These are phyloP conservation scores for Anniella stebbinsi DNA, from an alignment of 2,797 vertebrate genomes.

Conservation along the genomic window DNA sequence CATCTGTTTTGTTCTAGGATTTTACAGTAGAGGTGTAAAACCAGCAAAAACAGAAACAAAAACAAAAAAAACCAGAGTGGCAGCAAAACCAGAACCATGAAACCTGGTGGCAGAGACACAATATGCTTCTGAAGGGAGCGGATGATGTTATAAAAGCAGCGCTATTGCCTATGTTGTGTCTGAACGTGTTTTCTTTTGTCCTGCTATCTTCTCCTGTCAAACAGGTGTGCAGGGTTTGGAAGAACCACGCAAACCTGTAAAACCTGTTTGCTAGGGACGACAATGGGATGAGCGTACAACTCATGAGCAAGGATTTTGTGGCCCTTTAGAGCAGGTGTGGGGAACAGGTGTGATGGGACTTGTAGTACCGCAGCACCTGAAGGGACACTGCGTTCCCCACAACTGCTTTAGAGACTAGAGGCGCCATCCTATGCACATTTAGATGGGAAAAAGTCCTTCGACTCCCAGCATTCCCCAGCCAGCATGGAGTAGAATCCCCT, in stretches of 20 bases:
- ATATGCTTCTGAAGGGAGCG: background rate
- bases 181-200: background rate
- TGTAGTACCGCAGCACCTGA: too few relatives aligned
- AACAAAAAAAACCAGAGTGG: background rate
- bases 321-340: background rate
- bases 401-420: too few relatives aligned
- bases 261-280: background rate
- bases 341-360: background rate
- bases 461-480: too few relatives aligned
- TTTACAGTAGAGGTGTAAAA: background rate
- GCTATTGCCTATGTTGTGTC: too few relatives aligned
- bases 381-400: too few relatives aligned
- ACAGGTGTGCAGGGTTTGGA: background rate
- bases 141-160: background rate
- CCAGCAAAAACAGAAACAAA: background rate
- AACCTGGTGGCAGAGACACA: background rate
- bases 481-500: too few relatives aligned
- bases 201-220: background rate
- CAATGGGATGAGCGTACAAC: background rate
- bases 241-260: background rate
- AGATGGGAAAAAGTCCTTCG: too few relatives aligned
- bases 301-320: background rate
- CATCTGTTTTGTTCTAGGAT: accelerated
- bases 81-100: background rate
- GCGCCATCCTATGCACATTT: too few relatives aligned